phyloP scores from a whole-genome alignment of 2,888 invertebrate species.

The Iphiclides podalirius region DNA sequence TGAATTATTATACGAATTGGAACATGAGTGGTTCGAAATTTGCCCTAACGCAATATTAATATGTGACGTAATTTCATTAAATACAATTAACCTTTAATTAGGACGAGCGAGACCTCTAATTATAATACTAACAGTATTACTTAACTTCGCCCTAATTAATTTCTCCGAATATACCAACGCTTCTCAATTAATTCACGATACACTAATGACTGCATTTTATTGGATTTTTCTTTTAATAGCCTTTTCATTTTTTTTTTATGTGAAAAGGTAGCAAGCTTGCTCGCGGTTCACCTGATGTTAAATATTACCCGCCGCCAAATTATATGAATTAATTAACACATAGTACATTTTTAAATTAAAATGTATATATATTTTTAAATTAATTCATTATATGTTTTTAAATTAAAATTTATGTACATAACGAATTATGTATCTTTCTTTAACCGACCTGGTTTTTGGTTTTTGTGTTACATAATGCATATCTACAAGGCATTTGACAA shows the following conservation, averaged over 20 bases:
- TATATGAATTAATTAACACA: background rate
- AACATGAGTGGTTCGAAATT: too few relatives aligned
- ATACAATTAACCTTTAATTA: slow-evolving; percentile 15
- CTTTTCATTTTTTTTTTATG: background rate
- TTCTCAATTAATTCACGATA: slow-evolving; percentile 17
- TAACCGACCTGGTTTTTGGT: too few relatives aligned
- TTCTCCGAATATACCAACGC: slow-evolving; percentile 3
- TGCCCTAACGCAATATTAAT: background rate
- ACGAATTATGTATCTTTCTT: too few relatives aligned
- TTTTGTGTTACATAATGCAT: too few relatives aligned
- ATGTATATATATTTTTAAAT: too few relatives aligned
- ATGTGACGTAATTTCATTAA: slow-evolving; percentile 9
- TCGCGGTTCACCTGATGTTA: too few relatives aligned
- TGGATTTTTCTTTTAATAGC: slow-evolving; percentile 6
- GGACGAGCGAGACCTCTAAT: slow-evolving; percentile 1
- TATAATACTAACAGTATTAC: slow-evolving; percentile 13
- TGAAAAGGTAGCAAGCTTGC: background rate
- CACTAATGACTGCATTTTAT: slow-evolving; percentile 11
- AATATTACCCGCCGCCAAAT: background rate
- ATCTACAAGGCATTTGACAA: too few relatives aligned
- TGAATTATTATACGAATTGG: too few relatives aligned
- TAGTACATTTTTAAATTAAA: too few relatives aligned
- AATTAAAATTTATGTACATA: background rate
- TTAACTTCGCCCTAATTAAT: slow-evolving; percentile 14
- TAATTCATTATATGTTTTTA: too few relatives aligned